Conservation (phyloP, 2,888 invertebrate species). For the Athalia circularis region DNA sequence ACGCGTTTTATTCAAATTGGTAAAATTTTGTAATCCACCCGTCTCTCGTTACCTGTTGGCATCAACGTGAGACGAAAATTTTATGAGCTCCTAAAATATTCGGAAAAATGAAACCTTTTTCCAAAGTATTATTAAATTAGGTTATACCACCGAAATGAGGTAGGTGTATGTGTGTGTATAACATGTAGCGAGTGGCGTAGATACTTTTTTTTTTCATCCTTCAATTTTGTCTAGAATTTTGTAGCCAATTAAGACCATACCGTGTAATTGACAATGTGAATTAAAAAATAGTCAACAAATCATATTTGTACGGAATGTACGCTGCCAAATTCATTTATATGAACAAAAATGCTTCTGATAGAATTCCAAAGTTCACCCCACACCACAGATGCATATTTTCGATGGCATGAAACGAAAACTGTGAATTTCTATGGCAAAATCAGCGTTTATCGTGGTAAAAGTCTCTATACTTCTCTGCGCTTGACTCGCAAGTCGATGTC, state of each 20-base stretch:
- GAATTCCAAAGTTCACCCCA: conserved; percentile 8
- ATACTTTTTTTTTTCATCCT: too few relatives aligned
- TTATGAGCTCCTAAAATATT: conserved; percentile 12
- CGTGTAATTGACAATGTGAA: too few relatives aligned
- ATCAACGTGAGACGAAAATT: conserved; percentile 32
- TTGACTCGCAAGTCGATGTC: neutral
- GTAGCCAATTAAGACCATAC: too few relatives aligned
- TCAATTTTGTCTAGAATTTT: too few relatives aligned
- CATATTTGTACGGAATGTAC: neutral
- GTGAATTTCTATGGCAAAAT: neutral
- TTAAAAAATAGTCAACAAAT: neutral
- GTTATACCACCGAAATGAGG: neutral
- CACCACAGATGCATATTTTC: neutral
- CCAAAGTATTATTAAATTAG: neutral
- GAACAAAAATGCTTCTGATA: neutral
- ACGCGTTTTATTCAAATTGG: conserved; percentile 25
- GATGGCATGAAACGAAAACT: neutral
- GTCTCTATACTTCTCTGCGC: neutral
- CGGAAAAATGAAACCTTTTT: conserved; percentile 30
- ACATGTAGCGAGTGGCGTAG: too few relatives aligned
- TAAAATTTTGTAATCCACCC: conserved; percentile 28
- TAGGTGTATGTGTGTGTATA: too few relatives aligned
- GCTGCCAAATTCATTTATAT: neutral
- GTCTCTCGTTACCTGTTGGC: neutral
- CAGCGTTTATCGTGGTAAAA: conserved; percentile 12